Evolutionary conservation across 2,888 invertebrate genomes (phyloP).

Genomic region (Cheilosia soror): DNA sequence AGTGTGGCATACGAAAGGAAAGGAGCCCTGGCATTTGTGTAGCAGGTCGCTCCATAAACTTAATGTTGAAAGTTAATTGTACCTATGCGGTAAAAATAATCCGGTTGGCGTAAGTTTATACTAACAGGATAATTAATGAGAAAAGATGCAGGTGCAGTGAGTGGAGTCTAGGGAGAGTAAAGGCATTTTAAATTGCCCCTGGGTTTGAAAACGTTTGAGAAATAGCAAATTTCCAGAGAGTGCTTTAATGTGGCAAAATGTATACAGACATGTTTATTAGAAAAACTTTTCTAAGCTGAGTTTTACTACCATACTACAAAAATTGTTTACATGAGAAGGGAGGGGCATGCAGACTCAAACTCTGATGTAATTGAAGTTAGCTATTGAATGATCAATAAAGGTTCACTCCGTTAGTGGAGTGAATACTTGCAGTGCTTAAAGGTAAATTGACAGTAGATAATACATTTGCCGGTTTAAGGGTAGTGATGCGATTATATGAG

Average conservation of each 20-base stretch:
- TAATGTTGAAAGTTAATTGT: constrained; percentile 21
- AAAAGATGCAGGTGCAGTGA: constrained; percentile 12
- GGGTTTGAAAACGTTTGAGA: not conserved
- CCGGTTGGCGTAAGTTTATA: constrained; percentile 1
- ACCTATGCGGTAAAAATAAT: constrained; percentile 20
- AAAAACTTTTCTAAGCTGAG: no score
- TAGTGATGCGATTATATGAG: no score
- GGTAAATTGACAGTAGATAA: no score
- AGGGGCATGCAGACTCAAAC: no score
- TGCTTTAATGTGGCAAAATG: not conserved
- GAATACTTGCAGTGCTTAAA: no score
- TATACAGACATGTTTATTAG: not conserved
- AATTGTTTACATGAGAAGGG: no score
- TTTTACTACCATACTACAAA: no score
- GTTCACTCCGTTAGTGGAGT: no score
- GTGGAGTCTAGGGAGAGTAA: not conserved
- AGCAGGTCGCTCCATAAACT: not conserved
- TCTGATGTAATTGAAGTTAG: no score
- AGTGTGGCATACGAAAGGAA: not conserved
- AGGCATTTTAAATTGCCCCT: not conserved
- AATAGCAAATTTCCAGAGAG: not conserved
- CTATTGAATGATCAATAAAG: no score
- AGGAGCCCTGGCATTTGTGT: not conserved
- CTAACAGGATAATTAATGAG: constrained; percentile 33
- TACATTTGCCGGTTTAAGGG: no score